Evolutionary conservation across 2,888 invertebrate species (phyloP), one percentile per base, ranked within the genome.

Genomic region (Hedya salicella): DNA sequence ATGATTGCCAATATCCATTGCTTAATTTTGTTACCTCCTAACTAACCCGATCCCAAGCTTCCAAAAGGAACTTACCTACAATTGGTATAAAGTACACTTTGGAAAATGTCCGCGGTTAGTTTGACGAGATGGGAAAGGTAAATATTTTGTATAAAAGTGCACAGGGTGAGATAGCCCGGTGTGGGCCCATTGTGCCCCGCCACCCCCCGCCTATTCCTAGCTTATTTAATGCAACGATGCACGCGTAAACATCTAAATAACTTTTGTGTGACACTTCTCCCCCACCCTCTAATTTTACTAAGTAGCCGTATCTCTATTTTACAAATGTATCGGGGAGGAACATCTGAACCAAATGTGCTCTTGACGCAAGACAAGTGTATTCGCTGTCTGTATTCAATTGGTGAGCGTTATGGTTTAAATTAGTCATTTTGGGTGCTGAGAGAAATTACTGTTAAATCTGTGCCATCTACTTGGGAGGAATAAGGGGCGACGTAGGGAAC

Each of bases 171-270:
- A 83, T 83, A 85, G 87, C 88, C 87, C 85, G 88, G 86, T 89
- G 89, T 81, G 79, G 79, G 78, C 81, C 75, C 83, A 86, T 88
- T 90, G 89, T 91, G 82, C 87, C 87, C 82, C 84, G 84, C 75
- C 80, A 69, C 81, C 87, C 90, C 89, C 89, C 82, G 84, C 88
- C 83, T 88, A 90, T 88, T 87, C 90, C 84, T 89, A 88, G 88
- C 91, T 89, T 89, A 92, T 92, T 92, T 91, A 90, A 91, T 91
- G 91, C 90, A 90, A 89, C 90, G 87, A 82, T 91, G 91, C 91
- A 91, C 91, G 89, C 90, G 88, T 88, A 91, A 91, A 92, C 91
- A 91, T 92, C 91, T 91, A 91, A 90, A 92, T 92, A 91, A 91
- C 90, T 90, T 91, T 89, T 89, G 90, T 88, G 90, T 88, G 89